Percentiles rank a stretch among this genome's conserved stretches.
Conservation (phyloP, 2,888 invertebrate species). For the Quadroppia sp. region DNA sequence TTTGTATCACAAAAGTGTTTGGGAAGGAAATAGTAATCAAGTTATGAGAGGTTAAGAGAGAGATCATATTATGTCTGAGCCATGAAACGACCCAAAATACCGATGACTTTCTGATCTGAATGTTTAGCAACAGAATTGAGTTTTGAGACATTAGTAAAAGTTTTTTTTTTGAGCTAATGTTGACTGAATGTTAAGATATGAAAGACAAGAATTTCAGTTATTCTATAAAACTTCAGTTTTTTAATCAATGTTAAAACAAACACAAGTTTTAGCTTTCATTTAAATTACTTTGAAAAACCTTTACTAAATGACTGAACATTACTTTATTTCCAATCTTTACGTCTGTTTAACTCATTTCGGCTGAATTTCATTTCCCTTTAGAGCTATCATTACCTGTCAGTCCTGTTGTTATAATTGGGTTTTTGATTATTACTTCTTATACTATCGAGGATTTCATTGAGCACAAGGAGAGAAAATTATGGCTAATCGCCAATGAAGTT, state of each 20-base stretch:
- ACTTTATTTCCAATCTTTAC: neutral
- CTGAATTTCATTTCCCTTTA: neutral
- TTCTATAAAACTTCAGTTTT: too few relatives aligned
- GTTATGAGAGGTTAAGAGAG: neutral
- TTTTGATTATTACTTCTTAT: neutral
- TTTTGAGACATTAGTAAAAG: too few relatives aligned
- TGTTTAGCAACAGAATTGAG: too few relatives aligned
- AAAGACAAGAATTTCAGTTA: too few relatives aligned
- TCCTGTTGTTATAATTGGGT: slow-evolving; percentile 5
- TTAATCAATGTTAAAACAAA: neutral
- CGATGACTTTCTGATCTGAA: neutral
- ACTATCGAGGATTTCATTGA: slow-evolving; percentile 2
- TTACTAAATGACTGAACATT: neutral
- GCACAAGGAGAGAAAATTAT: slow-evolving; percentile 12
- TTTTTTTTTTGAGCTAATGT: too few relatives aligned
- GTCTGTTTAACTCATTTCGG: neutral
- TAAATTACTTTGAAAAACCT: neutral
- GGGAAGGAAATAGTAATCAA: neutral
- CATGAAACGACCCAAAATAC: neutral
- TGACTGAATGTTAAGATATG: too few relatives aligned
- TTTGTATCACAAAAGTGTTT: neutral
- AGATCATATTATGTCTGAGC: slow-evolving; percentile 3
- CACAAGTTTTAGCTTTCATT: neutral
- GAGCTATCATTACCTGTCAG: neutral
- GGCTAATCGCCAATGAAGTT: slow-evolving; percentile 16